Percentiles rank a stretch among this genome's conserved stretches.
Conservation (phyloP, 92 coral and sea anemone species). For the Palythoa grandis region DNA sequence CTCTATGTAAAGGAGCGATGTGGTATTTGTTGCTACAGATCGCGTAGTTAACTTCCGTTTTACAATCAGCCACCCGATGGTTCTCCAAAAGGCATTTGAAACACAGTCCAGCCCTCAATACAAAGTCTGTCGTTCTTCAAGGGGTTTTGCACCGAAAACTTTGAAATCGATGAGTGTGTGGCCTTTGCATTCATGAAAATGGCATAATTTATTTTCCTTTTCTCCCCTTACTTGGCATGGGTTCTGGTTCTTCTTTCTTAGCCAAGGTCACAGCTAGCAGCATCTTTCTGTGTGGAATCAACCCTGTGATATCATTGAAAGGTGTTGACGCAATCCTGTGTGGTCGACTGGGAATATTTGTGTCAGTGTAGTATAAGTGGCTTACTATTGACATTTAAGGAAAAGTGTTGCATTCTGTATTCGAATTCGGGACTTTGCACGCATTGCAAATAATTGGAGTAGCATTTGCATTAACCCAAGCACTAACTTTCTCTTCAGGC, state of each 20-base stretch:
- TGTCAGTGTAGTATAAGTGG: not conserved
- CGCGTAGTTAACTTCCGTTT: not conserved
- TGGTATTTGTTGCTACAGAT: not conserved
- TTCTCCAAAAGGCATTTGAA: constrained; percentile 1
- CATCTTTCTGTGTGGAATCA: not conserved
- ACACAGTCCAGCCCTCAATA: not conserved
- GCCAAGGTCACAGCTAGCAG: not conserved
- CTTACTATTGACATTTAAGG: too few relatives aligned
- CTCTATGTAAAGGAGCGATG: not conserved
- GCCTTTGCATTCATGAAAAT: constrained; percentile 29
- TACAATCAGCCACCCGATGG: not conserved
- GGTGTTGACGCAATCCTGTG: not conserved
- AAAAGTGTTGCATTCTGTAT: too few relatives aligned
- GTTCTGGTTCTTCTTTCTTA: not conserved
- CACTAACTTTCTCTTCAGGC: not conserved
- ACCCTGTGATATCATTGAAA: too few relatives aligned
- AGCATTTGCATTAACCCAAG: not conserved
- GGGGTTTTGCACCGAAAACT: constrained; percentile 14
- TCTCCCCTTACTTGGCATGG: not conserved
- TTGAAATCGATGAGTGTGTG: constrained; percentile 26
- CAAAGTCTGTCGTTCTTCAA: constrained; percentile 20
- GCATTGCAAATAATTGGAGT: not conserved
- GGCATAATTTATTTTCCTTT: constrained; percentile 19
- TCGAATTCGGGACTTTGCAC: not conserved
- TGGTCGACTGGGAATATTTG: not conserved